Evolutionary conservation across 1,140 invertebrate genomes (phyloP).

Genomic region (Maconellicoccus hirsutus): DNA sequence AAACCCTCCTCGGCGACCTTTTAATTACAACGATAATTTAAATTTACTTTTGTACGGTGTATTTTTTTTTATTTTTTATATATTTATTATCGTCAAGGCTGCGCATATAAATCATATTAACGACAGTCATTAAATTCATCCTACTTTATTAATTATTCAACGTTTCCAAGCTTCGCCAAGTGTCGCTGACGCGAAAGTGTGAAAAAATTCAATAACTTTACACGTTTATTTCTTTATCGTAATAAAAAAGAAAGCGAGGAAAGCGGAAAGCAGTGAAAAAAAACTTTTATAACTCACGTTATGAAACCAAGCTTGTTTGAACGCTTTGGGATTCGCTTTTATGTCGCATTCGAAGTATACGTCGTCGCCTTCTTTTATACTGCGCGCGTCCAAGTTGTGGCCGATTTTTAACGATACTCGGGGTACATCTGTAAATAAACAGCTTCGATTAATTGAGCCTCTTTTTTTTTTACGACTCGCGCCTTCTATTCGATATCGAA

Average conservation of each 20-base stretch:
- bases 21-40: constrained; percentile 4
- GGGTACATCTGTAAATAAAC: constrained; percentile 51
- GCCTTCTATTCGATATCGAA: too few relatives aligned
- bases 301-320: constrained; percentile 71
- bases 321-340: constrained; percentile 63
- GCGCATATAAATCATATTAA: neutral
- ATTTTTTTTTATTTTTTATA: too few relatives aligned
- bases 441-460: neutral
- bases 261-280: too few relatives aligned
- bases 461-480: too few relatives aligned
- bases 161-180: neutral
- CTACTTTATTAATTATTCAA: neutral
- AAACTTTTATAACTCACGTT: constrained; percentile 48
- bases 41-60: neutral
- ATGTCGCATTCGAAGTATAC: constrained; percentile 48
- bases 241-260: neutral
- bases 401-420: constrained; percentile 63
- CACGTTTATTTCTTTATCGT: neutral
- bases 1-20: neutral
- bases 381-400: constrained; percentile 59
- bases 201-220: neutral
- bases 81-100: neutral
- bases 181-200: neutral
- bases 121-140: neutral
- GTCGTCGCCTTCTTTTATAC: constrained; percentile 67